Evolutionary conservation across 2,888 invertebrate species (phyloP), one percentile per base, ranked within the genome.

Genomic region (Drosophila percnosoma): DNA sequence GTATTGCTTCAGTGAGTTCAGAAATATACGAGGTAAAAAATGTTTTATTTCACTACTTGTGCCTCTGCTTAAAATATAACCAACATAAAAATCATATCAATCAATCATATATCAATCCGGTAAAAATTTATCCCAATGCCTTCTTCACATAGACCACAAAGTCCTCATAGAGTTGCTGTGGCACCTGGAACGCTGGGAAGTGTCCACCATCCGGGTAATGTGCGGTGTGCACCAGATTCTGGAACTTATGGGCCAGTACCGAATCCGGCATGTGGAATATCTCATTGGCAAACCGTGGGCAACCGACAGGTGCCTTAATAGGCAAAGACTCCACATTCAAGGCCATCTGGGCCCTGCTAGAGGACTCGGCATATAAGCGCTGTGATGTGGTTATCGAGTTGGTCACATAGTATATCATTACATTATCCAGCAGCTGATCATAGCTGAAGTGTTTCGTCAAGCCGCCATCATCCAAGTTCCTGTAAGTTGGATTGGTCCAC

Each of bases 181-280:
- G 97, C 70, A 95, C 94, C 91, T 98, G 97, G 73, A 98, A 94
- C 0, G 97, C 97, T 0, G 96, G 96, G 91, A 98, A 99, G 91
- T 98, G 98, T 0, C 98, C 98, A 4, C 97, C 97, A 3, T 95
- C 94, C 0, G 94, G 93, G 27, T 95, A 93, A 55, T 95, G 93
- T 0, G 94, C 96, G 80, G 95, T 95, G 31, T 95, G 96, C 10
- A 97, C 92, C 58, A 97, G 92, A 91, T 97, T 96, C 5, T 88
- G 91, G 91, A 94, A 97, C 80, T 95, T 95, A 1, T 94, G 91
- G 45, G 93, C 93, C 3, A 97, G 87, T 3, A 95, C 89, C n/a
- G 92, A 93, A 77, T 96, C 95, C 0, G 96, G 95, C 0, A 92
- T 80, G 81, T 94, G 95, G 0, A 91, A 7, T 0, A 97, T 11